Evolutionary conservation across 2,888 invertebrate species (phyloP).

Genomic region (Hipparchia semele): DNA sequence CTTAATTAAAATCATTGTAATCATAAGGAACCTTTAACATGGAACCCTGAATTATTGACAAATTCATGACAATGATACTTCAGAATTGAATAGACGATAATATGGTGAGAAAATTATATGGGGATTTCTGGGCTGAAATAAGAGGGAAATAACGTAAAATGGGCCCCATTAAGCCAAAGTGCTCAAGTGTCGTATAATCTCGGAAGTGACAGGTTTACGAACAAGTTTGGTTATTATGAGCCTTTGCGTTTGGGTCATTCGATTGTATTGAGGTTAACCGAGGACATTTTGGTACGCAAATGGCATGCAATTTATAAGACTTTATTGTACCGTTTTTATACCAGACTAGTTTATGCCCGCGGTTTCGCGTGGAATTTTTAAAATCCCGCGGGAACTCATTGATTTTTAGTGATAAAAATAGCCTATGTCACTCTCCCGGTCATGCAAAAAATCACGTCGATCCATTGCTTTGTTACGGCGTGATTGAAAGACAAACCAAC

Average conservation of each 20-base stretch:
- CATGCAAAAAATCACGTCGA: too few species aligned
- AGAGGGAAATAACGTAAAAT: constrained; percentile 3
- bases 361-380: too few species aligned
- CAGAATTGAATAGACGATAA: too few species aligned
- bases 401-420: too few species aligned
- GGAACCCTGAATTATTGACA: too few species aligned
- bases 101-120: too few species aligned
- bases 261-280: constrained; percentile 25
- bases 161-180: constrained; percentile 18
- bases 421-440: too few species aligned
- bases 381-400: not conserved
- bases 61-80: too few species aligned
- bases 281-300: constrained; percentile 10
- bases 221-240: constrained; percentile 17
- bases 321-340: not conserved
- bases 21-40: too few species aligned
- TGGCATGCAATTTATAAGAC: constrained; percentile 18
- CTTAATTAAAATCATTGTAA: too few species aligned
- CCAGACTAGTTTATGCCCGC: not conserved
- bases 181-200: constrained; percentile 20
- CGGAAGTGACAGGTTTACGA: constrained; percentile 26
- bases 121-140: not conserved
- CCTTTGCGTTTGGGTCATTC: constrained; percentile 16
- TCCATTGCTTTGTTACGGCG: too few species aligned
- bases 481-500: too few species aligned